These are phyloP conservation scores for Amblyjoppa fuscipennis DNA, from an alignment of 2,888 invertebrate genomes.

Conservation along the genomic window DNA sequence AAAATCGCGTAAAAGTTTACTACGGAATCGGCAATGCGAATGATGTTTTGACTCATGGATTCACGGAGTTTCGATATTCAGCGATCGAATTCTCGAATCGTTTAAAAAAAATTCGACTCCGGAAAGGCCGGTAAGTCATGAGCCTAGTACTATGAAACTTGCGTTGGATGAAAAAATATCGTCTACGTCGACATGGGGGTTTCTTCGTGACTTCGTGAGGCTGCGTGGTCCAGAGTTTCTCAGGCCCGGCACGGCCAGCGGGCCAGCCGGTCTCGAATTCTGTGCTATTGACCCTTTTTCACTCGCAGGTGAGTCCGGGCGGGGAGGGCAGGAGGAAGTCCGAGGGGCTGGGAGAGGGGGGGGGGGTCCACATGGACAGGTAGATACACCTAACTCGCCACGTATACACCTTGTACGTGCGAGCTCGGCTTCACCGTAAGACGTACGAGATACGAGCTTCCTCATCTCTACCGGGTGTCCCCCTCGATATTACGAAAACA, in stretches of 20 bases:
- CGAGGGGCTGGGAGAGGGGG: constrained; percentile 69
- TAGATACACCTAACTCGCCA: constrained; percentile 77
- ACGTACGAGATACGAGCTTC: constrained; percentile 60
- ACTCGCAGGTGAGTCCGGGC: constrained; percentile 79
- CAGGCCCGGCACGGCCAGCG: constrained; percentile 39
- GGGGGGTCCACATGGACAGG: constrained; percentile 76
- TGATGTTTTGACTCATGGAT: background rate
- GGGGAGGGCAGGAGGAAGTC: constrained; percentile 76
- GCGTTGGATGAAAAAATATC: constrained; percentile 64
- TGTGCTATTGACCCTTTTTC: constrained; percentile 82
- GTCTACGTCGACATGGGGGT: constrained; percentile 51
- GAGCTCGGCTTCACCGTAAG: constrained; percentile 70
- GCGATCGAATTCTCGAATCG: constrained; percentile 19
- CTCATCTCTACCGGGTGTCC: constrained; percentile 74
- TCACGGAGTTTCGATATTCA: constrained; percentile 19
- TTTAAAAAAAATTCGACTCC: constrained; percentile 7
- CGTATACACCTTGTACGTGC: constrained; percentile 63
- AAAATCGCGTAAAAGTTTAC: background rate
- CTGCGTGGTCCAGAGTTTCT: constrained; percentile 76
- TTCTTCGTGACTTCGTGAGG: constrained; percentile 49
- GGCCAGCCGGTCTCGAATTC: constrained; percentile 53
- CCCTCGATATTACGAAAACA: constrained; percentile 9
- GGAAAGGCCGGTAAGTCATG: background rate
- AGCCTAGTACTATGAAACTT: background rate
- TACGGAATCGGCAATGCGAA: background rate